Evolutionary conservation across 2,113 vertebrate species (phyloP), one percentile per base, ranked within the genome.

Genomic region (Hiodon alosoides): DNA sequence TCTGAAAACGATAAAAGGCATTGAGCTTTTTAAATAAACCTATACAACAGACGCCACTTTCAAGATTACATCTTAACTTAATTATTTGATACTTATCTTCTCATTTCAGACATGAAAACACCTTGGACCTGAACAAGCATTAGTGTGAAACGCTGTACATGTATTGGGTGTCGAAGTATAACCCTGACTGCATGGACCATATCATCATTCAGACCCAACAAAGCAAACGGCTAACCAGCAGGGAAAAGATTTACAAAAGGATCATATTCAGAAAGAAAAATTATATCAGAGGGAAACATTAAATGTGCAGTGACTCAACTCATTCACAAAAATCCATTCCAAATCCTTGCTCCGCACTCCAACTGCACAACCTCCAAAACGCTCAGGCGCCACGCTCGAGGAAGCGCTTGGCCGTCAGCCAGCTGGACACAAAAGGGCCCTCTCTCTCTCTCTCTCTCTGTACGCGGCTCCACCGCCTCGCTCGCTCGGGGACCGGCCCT

Each of bases 401-500:
- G 72, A 76, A 52, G 76, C 62, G 79, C 74, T 82, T 90, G 89
- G 88, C 85, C 61, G 71, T 10, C 81, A 46, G 88, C 87, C 89
- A 91, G 86, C 87, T 89, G 89, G 88, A 91, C 82, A 82, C 83
- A 84, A 82, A 82, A 81, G 84, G 85, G 90, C 85, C 78, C 85
- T 88, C 85, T 83, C n/a, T n/a, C n/a, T n/a, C n/a, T n/a, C n/a
- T n/a, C n/a, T n/a, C n/a, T n/a, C n/a, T n/a, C n/a, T 77, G 83
- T 85, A 83, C 79, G 83, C 86, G 86, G 82, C 80, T 67, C 83
- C 81, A 86, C 85, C 83, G 82, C 73, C 82, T 87, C 85, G 82
- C 86, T 87, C 84, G 76, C 86, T 86, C 51, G 8, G 31, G 31
- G 31, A 31, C 31, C 31, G 2, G 31, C 71, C 83, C 84, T 87